A percentile compares a stretch with the other conserved stretches of the same genome.
Conservation (phyloP, 2,113 vertebrate genomes). For the Phyllostomus hastatus region DNA sequence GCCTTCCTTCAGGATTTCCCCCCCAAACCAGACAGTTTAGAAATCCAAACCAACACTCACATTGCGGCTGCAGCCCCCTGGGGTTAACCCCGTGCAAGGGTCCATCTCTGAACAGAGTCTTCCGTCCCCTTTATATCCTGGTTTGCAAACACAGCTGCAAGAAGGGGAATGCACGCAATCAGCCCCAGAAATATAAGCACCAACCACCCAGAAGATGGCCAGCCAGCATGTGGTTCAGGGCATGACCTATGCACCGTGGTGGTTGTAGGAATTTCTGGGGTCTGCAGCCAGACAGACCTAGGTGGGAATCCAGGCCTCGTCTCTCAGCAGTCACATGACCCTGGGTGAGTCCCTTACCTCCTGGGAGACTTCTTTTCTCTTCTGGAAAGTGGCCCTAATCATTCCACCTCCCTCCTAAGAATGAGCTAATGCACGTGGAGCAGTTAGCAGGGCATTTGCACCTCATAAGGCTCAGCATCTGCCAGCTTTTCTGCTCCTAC, state of each 20-base stretch:
- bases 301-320: neutral
- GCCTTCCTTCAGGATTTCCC: neutral
- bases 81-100: constrained; percentile 81
- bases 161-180: neutral
- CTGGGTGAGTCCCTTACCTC: neutral
- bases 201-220: fast-evolving
- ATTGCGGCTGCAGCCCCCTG: constrained; percentile 85
- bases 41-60: constrained; percentile 76
- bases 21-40: neutral
- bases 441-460: neutral
- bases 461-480: fast-evolving
- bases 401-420: neutral
- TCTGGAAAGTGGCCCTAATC: neutral
- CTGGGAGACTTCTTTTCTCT: neutral
- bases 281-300: neutral
- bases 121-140: constrained; percentile 91
- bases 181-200: neutral
- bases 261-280: neutral
- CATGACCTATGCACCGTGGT: neutral
- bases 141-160: constrained; percentile 90
- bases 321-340: neutral
- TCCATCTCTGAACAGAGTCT: constrained; percentile 85
- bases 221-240: neutral
- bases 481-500: neutral
- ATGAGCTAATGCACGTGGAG: fast-evolving